phyloP scores from a whole-genome alignment of 2,113 vertebrate species.

The Siphamia tubifer region DNA sequence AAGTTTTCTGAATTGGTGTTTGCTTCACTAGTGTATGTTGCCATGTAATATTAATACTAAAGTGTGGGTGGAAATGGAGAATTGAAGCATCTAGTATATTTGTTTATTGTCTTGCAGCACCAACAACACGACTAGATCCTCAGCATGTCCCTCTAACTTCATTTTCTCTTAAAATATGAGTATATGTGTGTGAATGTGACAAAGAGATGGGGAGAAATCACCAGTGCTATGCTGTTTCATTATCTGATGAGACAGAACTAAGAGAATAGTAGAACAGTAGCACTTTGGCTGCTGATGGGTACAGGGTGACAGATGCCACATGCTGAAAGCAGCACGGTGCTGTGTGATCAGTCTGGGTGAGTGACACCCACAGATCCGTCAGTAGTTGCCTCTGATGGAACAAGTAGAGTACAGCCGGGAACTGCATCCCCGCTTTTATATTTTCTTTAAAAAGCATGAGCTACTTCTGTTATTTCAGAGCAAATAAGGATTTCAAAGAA shows the following conservation, averaged over 20 bases:
- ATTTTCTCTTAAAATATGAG: not conserved
- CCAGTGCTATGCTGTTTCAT: not conserved
- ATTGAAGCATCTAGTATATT: not conserved
- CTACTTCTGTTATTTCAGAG: too few species aligned
- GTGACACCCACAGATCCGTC: slow-evolving; percentile 13
- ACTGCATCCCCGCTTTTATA: not conserved
- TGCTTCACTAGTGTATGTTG: not conserved
- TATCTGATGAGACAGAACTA: not conserved
- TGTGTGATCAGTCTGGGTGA: slow-evolving; percentile 12
- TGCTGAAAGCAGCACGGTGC: not conserved
- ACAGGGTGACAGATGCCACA: slow-evolving; percentile 19
- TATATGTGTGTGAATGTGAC: not conserved
- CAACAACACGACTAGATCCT: not conserved
- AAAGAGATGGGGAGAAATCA: not conserved
- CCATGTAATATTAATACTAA: not conserved
- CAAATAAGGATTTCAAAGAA: too few species aligned
- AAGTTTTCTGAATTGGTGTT: not conserved
- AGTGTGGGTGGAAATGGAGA: not conserved
- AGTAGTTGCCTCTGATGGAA: slow-evolving; percentile 21
- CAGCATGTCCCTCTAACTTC: not conserved
- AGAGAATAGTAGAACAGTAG: slow-evolving; percentile 5
- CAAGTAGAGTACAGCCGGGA: not conserved
- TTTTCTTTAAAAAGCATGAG: not conserved
- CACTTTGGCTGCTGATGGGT: not conserved
- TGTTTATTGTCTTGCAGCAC: not conserved